Base-by-base conservation (phyloP, 2,113 vertebrate species). In the Megaleporinus macrocephalus region DNA sequence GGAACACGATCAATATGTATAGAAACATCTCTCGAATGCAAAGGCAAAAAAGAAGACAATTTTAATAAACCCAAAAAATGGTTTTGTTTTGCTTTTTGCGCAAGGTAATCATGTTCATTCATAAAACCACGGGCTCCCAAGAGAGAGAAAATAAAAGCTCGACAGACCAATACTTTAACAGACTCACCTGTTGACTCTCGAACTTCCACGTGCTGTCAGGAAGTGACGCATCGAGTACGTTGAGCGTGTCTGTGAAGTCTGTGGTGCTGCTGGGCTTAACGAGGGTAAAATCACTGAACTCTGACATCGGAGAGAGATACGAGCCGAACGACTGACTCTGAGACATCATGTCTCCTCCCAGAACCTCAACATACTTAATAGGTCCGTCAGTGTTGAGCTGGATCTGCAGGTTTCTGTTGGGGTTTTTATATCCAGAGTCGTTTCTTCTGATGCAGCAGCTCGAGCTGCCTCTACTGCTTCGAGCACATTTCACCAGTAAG, bases 321-420 rank as follows among this genome's bases (percentile, higher is more conserved):
- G 95, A 94, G 87, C 94, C 87, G 86, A 96, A 95, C 83, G 92
- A 90, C 74, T 93, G 94, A 82, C 92, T 94, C 59, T 92, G 93
- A 0, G 95, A 90, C 81, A 94, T 93, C 6, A 95, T 87, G 83
- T 94, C 93, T 63, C 90, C 89, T 85, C 95, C 89, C 0, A 94
- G 95, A 83, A 96, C 95, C 91, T 96, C 95, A 93, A 95, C 94
- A 88, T 96, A 96, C 83, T 95, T 95, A 26, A 96, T 92, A 0
- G 95, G 96, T 72, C 95, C 95, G 2, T 96, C 95, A 2, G 94
- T 92, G 86, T 93, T 95, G 84, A 96, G 80, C 86, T 87, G 86
- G 76, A 88, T 90, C 71, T 90, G 89, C 49, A 92, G 88, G 83
- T 90, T 92, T 79, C 89, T 90, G 85, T 87, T 91, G 85, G 90